Base-by-base conservation (phyloP, 2,888 invertebrate genomes). In the Diadegma fenestrale region DNA sequence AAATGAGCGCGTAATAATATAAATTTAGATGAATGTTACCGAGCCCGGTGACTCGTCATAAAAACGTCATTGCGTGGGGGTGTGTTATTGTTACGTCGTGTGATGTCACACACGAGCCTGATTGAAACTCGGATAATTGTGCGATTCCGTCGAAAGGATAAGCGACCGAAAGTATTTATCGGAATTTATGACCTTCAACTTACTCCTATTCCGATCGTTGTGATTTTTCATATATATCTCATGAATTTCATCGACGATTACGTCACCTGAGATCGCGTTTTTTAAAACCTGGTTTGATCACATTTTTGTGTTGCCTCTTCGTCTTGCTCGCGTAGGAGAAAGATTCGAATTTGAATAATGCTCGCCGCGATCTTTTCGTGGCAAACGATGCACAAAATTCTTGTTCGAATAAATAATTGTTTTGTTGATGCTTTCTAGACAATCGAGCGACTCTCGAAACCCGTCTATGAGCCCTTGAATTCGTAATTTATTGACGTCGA, bases 11-110 rank as follows among this genome's bases (percentile, higher is more conserved):
- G 72, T 41, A 77, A 73, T 66, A 76, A 68, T 75, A 54, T 76
- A 85, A 76, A 79, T 82, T 82, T 76, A 73, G 82, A 66, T 64
- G 41, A 72, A 86, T 37, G 80, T 80, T 19, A 30, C 30, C 14
- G 41, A 41, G 54, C 30, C 8, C 41, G 17, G 41, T 43, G 80
- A 66, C 30, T 41, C 14, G 76, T 33, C 68, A 22, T 51, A 61
- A 75, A 61, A 48, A 14, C 58, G 37, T n/a, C 45, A 51, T 69
- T 41, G 73, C 77, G 73, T 64, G 72, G 78, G 82, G 71, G 77
- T 71, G 58, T 26, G 19, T 26, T 48, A 33, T 73, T 73, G 72
- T 58, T 61, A 41, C 58, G 45, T 30, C 14, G 45, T 81, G 80
- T 81, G 80, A 81, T 73, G 72, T 83, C 78, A 73, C 72, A 73